Evolutionary conservation across 2,113 vertebrate species (phyloP), one percentile per base, ranked within the genome.

Genomic region (Nematolebias whitei): DNA sequence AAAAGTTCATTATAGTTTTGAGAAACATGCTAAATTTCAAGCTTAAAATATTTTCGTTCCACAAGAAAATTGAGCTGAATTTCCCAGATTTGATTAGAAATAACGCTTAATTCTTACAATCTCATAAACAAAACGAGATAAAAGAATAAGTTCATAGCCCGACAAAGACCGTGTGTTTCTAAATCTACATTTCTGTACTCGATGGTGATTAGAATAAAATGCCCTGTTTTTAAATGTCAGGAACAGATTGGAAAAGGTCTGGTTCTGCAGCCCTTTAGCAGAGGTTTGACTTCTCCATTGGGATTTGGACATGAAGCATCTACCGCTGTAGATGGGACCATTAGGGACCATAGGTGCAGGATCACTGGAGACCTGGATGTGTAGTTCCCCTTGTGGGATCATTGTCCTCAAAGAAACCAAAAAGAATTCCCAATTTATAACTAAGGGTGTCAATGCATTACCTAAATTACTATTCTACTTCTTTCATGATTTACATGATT

Each of bases 191-290:
- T 45, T n/a, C 44, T 29, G 19, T 68, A 35, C 48, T 47, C 12
- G 45, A 24, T 38, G 44, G n/a, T 12, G 50, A 57, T 45, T 58
- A 23, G 14, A 76, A 73, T 32, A 35, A 40, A 59, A 69, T 50
- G 66, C 41, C 76, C 65, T 82, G 62, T 35, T 63, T 66, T 62
- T 39, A 78, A 76, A 83, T 74, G 73, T 76, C 59, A 78, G 58
- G 2, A 1, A 66, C 76, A 66, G 67, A 81, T 78, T 48, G 41
- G 64, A 32, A 26, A 39, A 3, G 41, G 66, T 82, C 68, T 82
- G 73, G 65, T 54, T 71, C 77, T 70, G 68, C 77, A 89, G 80
- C 85, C 88, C 83, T 88, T 87, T 63, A 79, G 68, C 61, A 66
- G 83, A 84, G 71, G 70, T 78, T 67, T 58, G 13, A 50, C 63